phyloP scores from a whole-genome alignment of 1,140 invertebrate species.

The Elysia chlorotica region DNA sequence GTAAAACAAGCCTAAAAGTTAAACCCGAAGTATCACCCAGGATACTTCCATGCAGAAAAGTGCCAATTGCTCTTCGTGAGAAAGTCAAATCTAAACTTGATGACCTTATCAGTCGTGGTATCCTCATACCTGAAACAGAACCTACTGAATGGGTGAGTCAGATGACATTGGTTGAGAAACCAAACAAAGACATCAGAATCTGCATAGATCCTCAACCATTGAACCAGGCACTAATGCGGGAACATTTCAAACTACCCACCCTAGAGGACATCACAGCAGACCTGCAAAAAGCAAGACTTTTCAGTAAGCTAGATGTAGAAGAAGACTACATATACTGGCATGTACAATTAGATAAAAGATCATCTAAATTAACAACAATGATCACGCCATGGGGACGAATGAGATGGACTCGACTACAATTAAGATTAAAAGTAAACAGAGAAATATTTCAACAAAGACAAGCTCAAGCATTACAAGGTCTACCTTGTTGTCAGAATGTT shows the following conservation, averaged over 20 bases:
- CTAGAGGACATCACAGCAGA: constrained; percentile 37
- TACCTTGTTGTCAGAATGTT: constrained; percentile 22
- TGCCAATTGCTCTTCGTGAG: not conserved
- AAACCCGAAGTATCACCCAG: not conserved
- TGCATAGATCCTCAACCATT: constrained; percentile 35
- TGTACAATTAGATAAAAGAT: constrained; percentile 41
- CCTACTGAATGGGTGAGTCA: constrained; percentile 31
- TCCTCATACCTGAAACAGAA: constrained; percentile 8
- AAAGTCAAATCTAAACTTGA: not conserved
- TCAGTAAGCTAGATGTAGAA: constrained; percentile 35
- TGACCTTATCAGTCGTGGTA: not conserved
- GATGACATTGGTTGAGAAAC: constrained; percentile 24
- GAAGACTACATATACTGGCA: constrained; percentile 35
- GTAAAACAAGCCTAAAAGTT: not conserved
- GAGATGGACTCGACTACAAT: constrained; percentile 32
- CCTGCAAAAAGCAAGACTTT: constrained; percentile 30
- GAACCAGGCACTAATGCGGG: constrained; percentile 25
- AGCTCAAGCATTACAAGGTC: constrained; percentile 13
- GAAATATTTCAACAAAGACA: too few species aligned
- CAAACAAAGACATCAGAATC: constrained; percentile 27
- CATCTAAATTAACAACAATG: constrained; percentile 34
- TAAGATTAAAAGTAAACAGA: too few species aligned
- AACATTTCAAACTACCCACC: constrained; percentile 28
- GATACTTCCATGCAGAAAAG: not conserved
- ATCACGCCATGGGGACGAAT: constrained; percentile 22